Conservation (phyloP, 2,888 invertebrate genomes). For the Xestia rhomboidea region DNA sequence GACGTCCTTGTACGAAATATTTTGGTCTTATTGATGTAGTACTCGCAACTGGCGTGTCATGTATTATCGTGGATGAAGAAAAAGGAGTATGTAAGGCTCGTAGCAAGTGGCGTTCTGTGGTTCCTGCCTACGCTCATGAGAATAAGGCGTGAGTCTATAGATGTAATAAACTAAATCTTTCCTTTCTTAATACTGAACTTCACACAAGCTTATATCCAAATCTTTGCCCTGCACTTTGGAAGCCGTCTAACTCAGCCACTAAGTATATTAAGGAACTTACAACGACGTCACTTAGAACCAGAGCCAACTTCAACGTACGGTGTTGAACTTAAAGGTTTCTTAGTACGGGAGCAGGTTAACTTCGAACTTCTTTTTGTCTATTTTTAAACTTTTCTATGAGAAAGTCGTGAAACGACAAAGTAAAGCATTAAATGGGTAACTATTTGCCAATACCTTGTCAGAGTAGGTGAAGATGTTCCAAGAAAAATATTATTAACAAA, state of each 20-base stretch:
- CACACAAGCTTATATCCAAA: not conserved
- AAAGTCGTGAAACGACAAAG: not conserved
- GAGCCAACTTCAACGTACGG: slow-evolving; percentile 31
- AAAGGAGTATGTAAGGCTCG: not conserved
- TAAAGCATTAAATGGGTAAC: not conserved
- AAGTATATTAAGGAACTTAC: slow-evolving; percentile 20
- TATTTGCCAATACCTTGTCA: not conserved
- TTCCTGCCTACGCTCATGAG: not conserved
- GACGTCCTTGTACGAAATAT: too few species aligned
- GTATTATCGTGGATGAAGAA: not conserved
- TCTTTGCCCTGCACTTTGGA: not conserved
- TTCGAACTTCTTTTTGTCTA: not conserved
- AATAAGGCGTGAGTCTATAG: not conserved
- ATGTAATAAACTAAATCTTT: not conserved
- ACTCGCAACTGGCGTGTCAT: not conserved
- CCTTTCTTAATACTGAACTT: not conserved
- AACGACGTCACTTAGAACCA: slow-evolving; percentile 15
- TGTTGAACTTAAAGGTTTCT: slow-evolving; percentile 35
- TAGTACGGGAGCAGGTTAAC: not conserved
- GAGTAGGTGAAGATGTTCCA: not conserved
- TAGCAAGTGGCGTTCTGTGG: not conserved
- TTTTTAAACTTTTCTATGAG: not conserved
- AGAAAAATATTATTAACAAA: not conserved
- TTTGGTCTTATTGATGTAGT: too few species aligned
- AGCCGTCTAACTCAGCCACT: slow-evolving; percentile 17